A percentile compares a stretch with the other conserved stretches of the same genome.
Evolutionary conservation across 2,888 invertebrate genomes (phyloP).

Genomic region (Craniophora ligustri): DNA sequence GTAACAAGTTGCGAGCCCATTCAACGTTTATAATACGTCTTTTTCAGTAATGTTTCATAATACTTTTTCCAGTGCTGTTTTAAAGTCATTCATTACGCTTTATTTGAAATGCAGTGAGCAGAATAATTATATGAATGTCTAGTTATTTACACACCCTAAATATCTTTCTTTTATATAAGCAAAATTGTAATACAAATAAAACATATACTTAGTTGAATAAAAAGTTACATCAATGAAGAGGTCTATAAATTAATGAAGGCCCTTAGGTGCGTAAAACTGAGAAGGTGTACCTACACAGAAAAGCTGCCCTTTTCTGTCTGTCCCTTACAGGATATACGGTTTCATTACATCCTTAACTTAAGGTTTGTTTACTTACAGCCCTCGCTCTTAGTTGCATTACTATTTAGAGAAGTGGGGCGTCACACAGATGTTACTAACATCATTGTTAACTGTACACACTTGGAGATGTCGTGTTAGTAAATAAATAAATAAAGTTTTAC

Average conservation of each 20-base stretch:
- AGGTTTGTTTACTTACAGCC: conserved; percentile 35
- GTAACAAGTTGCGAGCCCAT: conserved; percentile 27
- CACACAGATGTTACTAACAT: conserved; percentile 22
- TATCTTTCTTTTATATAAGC: too few relatives aligned
- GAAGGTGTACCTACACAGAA: conserved; percentile 45
- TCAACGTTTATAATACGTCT: conserved; percentile 6
- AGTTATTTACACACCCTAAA: too few relatives aligned
- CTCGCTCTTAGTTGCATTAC: conserved; percentile 32
- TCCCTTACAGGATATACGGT: conserved; percentile 36
- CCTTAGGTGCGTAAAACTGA: conserved; percentile 25
- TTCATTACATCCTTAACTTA: conserved; percentile 46
- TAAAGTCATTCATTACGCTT: conserved; percentile 1
- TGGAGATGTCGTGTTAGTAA: neutral
- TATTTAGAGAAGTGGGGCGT: conserved; percentile 21
- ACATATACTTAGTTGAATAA: too few relatives aligned
- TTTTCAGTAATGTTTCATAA: neutral
- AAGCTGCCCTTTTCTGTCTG: too few relatives aligned
- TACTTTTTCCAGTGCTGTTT: too few relatives aligned
- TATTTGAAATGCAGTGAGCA: neutral
- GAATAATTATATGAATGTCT: too few relatives aligned
- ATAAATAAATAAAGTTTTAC: too few relatives aligned
- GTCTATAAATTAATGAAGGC: conserved; percentile 32
- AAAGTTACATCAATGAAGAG: neutral
- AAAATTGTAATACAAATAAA: too few relatives aligned
- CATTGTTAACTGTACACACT: conserved; percentile 14